phyloP scores from a whole-genome alignment of 2,888 invertebrate species.

The Maniola hyperantus region DNA sequence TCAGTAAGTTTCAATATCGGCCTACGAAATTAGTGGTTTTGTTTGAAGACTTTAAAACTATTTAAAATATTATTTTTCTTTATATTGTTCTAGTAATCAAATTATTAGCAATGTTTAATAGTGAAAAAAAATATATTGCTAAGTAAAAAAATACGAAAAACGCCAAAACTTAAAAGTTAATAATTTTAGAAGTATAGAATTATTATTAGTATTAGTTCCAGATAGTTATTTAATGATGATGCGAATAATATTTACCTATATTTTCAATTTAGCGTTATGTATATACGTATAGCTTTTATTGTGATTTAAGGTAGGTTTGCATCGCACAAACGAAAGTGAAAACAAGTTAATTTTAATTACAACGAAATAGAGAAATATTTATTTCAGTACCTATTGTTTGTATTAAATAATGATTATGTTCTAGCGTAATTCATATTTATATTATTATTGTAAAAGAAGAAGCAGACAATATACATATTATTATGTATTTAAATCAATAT shows the following conservation, averaged over 20 bases:
- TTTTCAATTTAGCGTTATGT: background rate
- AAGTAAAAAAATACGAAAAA: conserved; percentile 6
- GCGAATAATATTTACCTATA: background rate
- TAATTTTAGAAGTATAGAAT: conserved; percentile 28
- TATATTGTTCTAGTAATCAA: conserved; percentile 12
- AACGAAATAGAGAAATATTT: background rate
- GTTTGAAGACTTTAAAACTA: conserved; percentile 20
- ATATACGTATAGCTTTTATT: too few relatives aligned
- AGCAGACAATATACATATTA: background rate
- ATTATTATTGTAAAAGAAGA: too few relatives aligned
- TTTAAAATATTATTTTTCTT: conserved; percentile 5
- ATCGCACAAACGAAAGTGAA: background rate
- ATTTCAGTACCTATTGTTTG: background rate
- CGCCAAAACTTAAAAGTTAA: conserved; percentile 17
- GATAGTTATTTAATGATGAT: background rate
- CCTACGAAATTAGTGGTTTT: conserved; percentile 38
- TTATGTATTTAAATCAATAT: background rate
- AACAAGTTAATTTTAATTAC: background rate
- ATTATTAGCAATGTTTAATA: conserved; percentile 11
- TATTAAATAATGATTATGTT: too few relatives aligned
- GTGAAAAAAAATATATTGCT: background rate
- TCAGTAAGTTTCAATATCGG: conserved; percentile 40
- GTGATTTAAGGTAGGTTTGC: too few relatives aligned
- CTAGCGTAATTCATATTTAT: too few relatives aligned
- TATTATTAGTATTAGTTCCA: conserved; percentile 15